Evolutionary conservation across 2,888 invertebrate species (phyloP), one percentile per base, ranked within the genome.

Genomic region (Caradrina kadenii): DNA sequence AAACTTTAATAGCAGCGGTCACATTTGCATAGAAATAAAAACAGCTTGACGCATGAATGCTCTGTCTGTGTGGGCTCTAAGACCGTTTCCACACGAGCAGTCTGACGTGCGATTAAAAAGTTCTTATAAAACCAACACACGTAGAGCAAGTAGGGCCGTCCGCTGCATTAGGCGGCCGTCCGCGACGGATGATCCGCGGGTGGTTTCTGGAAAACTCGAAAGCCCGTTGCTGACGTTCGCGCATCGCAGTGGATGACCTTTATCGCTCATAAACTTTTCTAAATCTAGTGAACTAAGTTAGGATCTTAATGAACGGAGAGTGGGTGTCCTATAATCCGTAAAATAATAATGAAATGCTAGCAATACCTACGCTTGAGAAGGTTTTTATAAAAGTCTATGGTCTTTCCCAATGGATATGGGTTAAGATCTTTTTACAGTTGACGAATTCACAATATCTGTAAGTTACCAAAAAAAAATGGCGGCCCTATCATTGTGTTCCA

Each of bases 401-500:
- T 49, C 17, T 42, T 26, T 26, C 5, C 8, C 5, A 17, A 13
- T 2, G 2, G 39, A 1, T 35, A 22, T 6, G 48, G 48, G 22
- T 58, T 13, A 22, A 15, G 15, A 52, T 2, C 26, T 17, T 39
- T 5, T 45, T 22, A 31, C 45, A 35, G 19, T 55, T 42, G 21
- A 48, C n/a, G 22, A 62, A 75, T 70, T 26, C 11, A 81, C 52
- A 59, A 75, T n/a, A 69, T 64, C n/a, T 73, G 10, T 85, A 87
- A 86, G 89, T 91, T 90, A 91, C 90, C 90, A 90, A 86, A 87
- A 84, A 83, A 26, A 64, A 79, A 63, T 75, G 76, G 77, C 77
- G 81, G 79, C 83, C 80, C 84, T 84, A 66, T 79, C 48, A 67
- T 83, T 90, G 90, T 91, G 92, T 93, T 93, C 90, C 87, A 87